Base-by-base conservation (phyloP, 1,140 invertebrate genomes). In the Steinernema khuongi region DNA sequence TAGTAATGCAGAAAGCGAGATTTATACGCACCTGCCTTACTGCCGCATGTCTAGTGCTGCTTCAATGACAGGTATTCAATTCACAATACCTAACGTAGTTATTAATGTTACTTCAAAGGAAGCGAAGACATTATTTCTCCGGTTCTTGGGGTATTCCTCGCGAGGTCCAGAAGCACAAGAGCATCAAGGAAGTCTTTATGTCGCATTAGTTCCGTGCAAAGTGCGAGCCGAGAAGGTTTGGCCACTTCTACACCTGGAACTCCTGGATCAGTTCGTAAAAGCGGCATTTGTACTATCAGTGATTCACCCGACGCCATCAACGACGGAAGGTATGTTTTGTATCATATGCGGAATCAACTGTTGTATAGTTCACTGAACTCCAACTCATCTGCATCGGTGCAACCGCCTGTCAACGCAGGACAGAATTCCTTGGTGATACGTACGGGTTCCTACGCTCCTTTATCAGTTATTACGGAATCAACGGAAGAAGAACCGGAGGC, bases 141-240 rank as follows among this genome's bases (percentile, higher is more conserved):
- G 11, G 70, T 71, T 50, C 70, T 71, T 36, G 70, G 70, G n/a
- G 70, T 71, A 2, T 71, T 71, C 70, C 66, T 71, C 32, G 70
- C 70, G 14, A 14, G 50, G 14, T 60, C 50, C 4, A 60, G 26
- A 26, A 60, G 50, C 26, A 60, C 50, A 22, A 14, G 50, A 7
- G 50, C 50, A 4, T 60, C 50, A 4, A 60, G 50, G 19, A 60
- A 60, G 22, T 60, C 50, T 7, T 22, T 60, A 22, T 17, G 22
- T 26, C 50, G 50, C 19, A 7, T 60, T 7, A 60, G 26, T 60
- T 60, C 50, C 4, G 26, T 22, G 7, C 7, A 60, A 60, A 26
- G 50, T 22, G 50, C 11, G 26, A 60, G 50, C 22, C 7, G 50
- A 11, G 50, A 60, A n/a, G 22, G 22, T 22, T 4, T 60, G 11